Conservation (phyloP, 1,140 invertebrate species). For the Cherax destructor region DNA sequence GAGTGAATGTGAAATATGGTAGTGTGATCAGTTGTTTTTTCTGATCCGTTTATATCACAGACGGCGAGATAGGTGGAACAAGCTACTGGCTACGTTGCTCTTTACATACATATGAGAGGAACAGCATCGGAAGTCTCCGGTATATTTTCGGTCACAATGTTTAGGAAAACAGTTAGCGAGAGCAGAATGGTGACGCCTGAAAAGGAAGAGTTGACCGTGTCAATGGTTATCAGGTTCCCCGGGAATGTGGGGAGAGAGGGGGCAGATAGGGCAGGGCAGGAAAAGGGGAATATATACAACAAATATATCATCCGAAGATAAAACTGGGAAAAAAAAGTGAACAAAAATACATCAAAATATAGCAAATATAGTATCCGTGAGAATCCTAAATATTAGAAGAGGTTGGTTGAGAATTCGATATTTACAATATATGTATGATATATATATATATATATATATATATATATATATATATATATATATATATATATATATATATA, state of each 20-base stretch:
- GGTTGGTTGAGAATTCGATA: too few species aligned
- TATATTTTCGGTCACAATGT: slow-evolving; percentile 82
- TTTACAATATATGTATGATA: too few species aligned
- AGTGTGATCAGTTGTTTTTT: slow-evolving; percentile 11
- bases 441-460: too few species aligned
- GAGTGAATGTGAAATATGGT: slow-evolving; percentile 50
- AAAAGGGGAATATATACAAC: not conserved
- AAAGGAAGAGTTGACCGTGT: slow-evolving; percentile 71
- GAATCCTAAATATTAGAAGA: too few species aligned
- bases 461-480: too few species aligned
- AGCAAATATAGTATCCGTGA: too few species aligned
- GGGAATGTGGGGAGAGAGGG: not conserved
- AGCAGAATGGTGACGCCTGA: slow-evolving; percentile 84
- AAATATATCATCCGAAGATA: not conserved
- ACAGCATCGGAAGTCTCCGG: slow-evolving; percentile 84
- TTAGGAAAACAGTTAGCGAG: slow-evolving; percentile 84
- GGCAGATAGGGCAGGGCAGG: not conserved
- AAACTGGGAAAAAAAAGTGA: not conserved
- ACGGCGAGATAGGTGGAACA: slow-evolving; percentile 43
- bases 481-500: too few species aligned
- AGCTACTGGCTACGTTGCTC: slow-evolving; percentile 49
- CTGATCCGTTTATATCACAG: slow-evolving; percentile 47
- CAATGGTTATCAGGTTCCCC: slow-evolving; percentile 31
- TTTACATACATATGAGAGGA: slow-evolving; percentile 89
- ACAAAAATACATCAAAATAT: not conserved